Percentiles rank a stretch among this genome's conserved stretches.
These are phyloP conservation scores for Bambusicola thoracicus DNA, from an alignment of 2,113 vertebrate species.

Conservation along the genomic window DNA sequence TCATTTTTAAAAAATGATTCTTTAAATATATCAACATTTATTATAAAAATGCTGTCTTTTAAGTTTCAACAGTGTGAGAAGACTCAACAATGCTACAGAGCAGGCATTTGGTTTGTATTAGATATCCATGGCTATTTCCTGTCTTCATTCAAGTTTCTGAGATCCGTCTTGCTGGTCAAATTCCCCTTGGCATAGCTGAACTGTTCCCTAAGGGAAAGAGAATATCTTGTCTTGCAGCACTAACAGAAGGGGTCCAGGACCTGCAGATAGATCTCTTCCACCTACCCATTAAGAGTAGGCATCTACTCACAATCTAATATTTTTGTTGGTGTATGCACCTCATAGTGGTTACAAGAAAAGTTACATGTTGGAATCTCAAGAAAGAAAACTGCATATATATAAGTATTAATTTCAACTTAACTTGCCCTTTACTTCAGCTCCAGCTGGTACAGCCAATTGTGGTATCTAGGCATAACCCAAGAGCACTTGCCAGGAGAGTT, in stretches of 20 bases:
- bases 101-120: background rate
- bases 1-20: background rate
- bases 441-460: background rate
- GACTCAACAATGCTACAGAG: background rate
- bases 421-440: background rate
- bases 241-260: background rate
- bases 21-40: background rate
- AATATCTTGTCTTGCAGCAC: background rate
- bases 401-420: background rate
- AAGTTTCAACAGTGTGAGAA: background rate
- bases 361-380: background rate
- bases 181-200: background rate
- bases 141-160: background rate
- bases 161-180: background rate
- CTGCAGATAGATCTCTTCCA: fast-evolving
- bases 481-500: background rate
- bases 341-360: background rate
- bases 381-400: background rate
- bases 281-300: background rate
- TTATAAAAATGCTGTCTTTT: background rate
- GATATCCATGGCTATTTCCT: background rate
- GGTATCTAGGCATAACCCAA: background rate
- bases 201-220: background rate
- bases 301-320: background rate
- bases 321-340: background rate